Conservation (phyloP, 2,797 vertebrate species). For the Clamator glandarius region DNA sequence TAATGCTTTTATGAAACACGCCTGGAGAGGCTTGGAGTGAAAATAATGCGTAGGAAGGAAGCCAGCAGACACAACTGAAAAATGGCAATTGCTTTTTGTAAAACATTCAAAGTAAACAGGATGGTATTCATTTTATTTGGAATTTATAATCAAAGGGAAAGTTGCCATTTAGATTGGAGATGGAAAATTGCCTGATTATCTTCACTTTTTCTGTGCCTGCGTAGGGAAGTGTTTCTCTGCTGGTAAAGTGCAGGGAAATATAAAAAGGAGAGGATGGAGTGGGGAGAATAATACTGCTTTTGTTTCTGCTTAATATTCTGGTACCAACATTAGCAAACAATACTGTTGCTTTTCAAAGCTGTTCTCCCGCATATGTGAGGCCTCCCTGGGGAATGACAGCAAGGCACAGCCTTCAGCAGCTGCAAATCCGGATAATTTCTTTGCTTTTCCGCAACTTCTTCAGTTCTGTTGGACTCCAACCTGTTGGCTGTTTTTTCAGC, state of each 20-base stretch:
- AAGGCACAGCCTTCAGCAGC: background rate
- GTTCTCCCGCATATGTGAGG: background rate
- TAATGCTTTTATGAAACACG: slow-evolving; percentile 33
- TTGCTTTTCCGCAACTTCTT: background rate
- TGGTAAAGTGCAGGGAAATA: background rate
- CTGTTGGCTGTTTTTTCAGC: background rate
- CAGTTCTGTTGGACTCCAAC: background rate
- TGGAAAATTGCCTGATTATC: slow-evolving; percentile 19
- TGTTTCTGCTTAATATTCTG: background rate
- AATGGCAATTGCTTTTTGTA: background rate
- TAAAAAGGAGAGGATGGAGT: background rate
- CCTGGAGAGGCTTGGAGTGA: slow-evolving; percentile 9
- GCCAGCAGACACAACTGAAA: background rate
- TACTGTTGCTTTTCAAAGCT: background rate
- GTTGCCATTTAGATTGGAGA: background rate
- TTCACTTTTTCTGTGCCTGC: background rate
- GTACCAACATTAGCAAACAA: background rate
- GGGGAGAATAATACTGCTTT: background rate
- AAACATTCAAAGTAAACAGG: background rate
- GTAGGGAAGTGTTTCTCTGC: background rate
- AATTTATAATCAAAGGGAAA: slow-evolving; percentile 15
- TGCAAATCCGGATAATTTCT: background rate
- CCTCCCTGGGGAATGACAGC: background rate
- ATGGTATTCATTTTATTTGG: background rate
- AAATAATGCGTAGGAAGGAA: background rate